Conservation (phyloP, 1,140 invertebrate species). For the Drosophila ananassae region DNA sequence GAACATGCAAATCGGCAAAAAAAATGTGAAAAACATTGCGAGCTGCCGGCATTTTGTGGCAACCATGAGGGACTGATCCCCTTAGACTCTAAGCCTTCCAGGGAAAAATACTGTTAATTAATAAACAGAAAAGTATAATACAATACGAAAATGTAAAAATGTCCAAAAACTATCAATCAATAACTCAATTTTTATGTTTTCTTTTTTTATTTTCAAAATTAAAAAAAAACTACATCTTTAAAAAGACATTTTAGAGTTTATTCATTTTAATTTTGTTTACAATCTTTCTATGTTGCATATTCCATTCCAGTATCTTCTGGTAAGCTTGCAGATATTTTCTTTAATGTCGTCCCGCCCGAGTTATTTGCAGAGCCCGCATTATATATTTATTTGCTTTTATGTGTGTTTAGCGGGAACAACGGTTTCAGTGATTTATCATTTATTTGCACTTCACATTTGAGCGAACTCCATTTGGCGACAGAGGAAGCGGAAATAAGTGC, state of each 20-base stretch:
- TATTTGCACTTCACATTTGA: slow-evolving; percentile 72
- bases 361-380: slow-evolving; percentile 29
- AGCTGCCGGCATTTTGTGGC: slow-evolving; percentile 26
- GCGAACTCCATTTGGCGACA: slow-evolving; percentile 19
- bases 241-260: no score
- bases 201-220: not conserved
- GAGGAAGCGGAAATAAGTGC: slow-evolving; percentile 74
- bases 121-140: no score
- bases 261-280: no score
- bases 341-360: slow-evolving; percentile 56
- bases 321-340: slow-evolving; percentile 19
- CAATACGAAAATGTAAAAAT: no score
- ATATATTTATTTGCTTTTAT: slow-evolving; percentile 18
- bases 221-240: no score
- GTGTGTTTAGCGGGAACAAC: slow-evolving; percentile 30
- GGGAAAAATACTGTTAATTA: no score
- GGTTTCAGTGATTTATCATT: slow-evolving; percentile 69
- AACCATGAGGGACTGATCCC: slow-evolving; percentile 4
- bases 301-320: no score
- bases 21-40: slow-evolving; percentile 26
- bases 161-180: not conserved
- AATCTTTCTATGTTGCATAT: no score
- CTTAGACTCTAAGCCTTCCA: not conserved
- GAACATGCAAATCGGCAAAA: slow-evolving; percentile 70
- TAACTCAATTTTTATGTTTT: slow-evolving; percentile 6